Percentiles rank a stretch among this genome's conserved stretches.
phyloP scores from a whole-genome alignment of 2,797 vertebrate species.

The Pipistrellus pygmaeus region DNA sequence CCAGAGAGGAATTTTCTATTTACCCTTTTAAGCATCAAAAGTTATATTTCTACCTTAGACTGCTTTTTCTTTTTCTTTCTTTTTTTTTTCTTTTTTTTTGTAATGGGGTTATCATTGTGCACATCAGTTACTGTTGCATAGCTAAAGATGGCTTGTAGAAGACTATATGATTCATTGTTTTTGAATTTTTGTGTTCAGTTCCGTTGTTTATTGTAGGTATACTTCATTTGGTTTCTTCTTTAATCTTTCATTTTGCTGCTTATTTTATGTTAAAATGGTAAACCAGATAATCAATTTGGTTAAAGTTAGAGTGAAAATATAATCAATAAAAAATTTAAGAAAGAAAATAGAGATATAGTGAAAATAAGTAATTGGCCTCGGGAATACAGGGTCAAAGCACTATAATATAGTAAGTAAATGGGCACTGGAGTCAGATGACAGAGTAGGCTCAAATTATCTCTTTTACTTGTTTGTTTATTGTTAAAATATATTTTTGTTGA shows the following conservation, averaged over 20 bases:
- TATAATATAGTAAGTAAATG: slow-evolving; percentile 19
- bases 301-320: slow-evolving; percentile 58
- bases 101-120: background rate
- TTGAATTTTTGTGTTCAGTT: background rate
- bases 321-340: too few relatives aligned
- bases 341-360: slow-evolving; percentile 19
- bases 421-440: background rate
- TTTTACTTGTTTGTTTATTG: background rate
- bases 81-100: background rate
- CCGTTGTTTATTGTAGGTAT: background rate
- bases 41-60: slow-evolving; percentile 36
- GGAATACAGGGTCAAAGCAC: background rate
- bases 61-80: background rate
- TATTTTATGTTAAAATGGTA: slow-evolving; percentile 54
- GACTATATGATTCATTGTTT: background rate
- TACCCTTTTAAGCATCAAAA: slow-evolving; percentile 23
- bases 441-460: slow-evolving; percentile 16
- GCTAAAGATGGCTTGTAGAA: background rate
- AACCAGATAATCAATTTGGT: slow-evolving; percentile 49
- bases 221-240: slow-evolving; percentile 55
- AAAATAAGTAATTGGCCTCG: slow-evolving; percentile 47
- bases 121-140: background rate
- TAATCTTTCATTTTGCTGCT: slow-evolving; percentile 52
- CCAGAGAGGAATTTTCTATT: slow-evolving; percentile 41
- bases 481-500: too few relatives aligned